A percentile compares a stretch with the other conserved stretches of the same genome.
phyloP scores from a whole-genome alignment of 2,797 vertebrate genomes.

The Poeciliopsis turneri region DNA sequence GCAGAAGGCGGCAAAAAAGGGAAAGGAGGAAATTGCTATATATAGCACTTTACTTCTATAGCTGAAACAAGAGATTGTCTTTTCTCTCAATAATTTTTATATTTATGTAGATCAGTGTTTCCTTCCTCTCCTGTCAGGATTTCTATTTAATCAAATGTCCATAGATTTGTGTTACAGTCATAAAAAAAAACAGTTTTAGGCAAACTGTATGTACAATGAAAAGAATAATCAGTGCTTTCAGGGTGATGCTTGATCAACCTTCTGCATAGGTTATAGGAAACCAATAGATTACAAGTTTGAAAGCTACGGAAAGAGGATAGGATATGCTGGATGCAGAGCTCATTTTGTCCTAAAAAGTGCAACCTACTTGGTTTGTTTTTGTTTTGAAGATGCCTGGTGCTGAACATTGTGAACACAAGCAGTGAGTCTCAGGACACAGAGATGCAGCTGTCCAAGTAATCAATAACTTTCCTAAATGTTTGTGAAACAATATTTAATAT shows the following conservation, averaged over 20 bases:
- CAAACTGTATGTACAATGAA: background rate
- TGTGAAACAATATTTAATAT: background rate
- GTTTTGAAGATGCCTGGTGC: background rate
- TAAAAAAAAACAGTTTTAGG: background rate
- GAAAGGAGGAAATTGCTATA: constrained; percentile 7
- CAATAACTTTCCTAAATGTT: background rate
- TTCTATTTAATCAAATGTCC: background rate
- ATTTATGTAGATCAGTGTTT: background rate
- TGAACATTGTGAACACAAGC: background rate
- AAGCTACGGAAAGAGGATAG: background rate
- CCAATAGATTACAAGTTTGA: background rate
- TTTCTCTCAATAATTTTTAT: constrained; percentile 5
- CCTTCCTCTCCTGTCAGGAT: background rate
- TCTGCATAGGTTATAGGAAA: background rate
- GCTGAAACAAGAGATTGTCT: constrained; percentile 14
- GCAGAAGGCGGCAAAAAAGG: constrained; percentile 18
- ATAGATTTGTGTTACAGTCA: background rate
- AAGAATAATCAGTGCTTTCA: background rate
- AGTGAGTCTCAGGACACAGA: background rate
- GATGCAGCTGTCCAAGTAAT: background rate
- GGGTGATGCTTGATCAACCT: background rate
- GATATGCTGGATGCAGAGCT: background rate
- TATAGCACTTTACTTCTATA: constrained; percentile 14
- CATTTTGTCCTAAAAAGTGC: background rate
- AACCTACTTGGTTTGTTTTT: background rate